These are phyloP conservation scores for Corythornis vintsioides DNA, from an alignment of 2,113 vertebrate species.

Conservation along the genomic window DNA sequence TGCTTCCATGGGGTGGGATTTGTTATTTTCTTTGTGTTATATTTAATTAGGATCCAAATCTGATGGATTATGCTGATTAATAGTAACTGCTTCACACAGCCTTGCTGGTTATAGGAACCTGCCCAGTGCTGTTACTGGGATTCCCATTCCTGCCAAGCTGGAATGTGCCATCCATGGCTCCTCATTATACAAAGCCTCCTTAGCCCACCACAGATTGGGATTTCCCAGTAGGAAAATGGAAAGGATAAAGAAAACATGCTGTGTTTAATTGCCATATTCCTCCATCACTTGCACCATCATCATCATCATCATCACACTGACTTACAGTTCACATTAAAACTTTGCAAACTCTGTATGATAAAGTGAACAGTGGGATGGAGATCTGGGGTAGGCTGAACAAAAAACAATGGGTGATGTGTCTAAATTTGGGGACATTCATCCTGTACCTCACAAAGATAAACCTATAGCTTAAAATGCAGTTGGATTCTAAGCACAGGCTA, in stretches of 20 bases:
- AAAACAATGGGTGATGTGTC: not conserved
- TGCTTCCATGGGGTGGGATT: not conserved
- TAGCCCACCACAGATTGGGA: accelerated
- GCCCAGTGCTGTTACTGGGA: not conserved
- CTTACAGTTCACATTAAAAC: not conserved
- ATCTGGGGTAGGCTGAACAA: not conserved
- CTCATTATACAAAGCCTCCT: not conserved
- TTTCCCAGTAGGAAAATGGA: not conserved
- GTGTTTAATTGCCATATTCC: not conserved
- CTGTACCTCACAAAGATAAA: not conserved
- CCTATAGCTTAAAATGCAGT: not conserved
- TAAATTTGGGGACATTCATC: not conserved
- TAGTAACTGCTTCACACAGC: not conserved
- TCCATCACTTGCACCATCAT: not conserved
- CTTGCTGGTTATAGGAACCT: not conserved
- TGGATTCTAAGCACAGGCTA: not conserved
- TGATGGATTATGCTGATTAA: not conserved
- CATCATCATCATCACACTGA: not conserved
- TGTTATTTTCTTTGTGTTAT: not conserved
- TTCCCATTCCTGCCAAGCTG: not conserved
- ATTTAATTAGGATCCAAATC: not conserved
- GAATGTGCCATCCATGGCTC: not conserved
- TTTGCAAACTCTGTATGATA: not conserved
- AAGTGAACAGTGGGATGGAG: not conserved
- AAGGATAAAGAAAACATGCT: not conserved